Percentiles rank a stretch among this genome's conserved stretches.
phyloP scores from a whole-genome alignment of 2,797 vertebrate genomes.

The Buphagus erythrorhynchus region DNA sequence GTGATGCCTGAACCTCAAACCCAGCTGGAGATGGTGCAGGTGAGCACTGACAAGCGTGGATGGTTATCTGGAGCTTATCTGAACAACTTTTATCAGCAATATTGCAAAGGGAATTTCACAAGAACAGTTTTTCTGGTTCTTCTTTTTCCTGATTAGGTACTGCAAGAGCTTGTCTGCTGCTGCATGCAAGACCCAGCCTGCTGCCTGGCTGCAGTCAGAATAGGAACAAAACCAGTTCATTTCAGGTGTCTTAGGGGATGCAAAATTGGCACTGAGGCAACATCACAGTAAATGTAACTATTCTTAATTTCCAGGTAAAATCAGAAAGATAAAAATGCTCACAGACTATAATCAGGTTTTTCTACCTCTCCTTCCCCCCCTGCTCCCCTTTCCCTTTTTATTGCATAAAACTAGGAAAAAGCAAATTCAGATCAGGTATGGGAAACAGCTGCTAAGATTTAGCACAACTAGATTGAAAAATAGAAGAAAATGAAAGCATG shows the following conservation, averaged over 20 bases:
- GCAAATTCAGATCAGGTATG: not conserved
- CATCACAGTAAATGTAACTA: not conserved
- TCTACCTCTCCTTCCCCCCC: accelerated
- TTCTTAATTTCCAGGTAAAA: not conserved
- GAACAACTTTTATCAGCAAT: conserved; percentile 32
- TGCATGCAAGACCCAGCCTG: not conserved
- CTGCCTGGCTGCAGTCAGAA: not conserved
- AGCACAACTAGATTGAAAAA: not conserved
- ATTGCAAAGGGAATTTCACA: conserved; percentile 23
- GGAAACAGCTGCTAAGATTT: not conserved
- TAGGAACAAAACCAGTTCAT: not conserved
- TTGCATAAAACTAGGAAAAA: not conserved
- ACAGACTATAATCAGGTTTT: not conserved
- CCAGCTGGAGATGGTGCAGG: conserved; percentile 48
- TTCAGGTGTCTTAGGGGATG: not conserved
- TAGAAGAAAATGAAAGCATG: not conserved
- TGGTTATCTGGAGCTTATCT: conserved; percentile 57
- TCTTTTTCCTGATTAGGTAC: not conserved
- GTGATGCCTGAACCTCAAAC: conserved; percentile 42
- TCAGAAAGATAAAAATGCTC: not conserved
- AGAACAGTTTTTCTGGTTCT: not conserved
- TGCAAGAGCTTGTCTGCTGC: not conserved
- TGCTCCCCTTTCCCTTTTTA: not conserved
- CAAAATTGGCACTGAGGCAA: not conserved
- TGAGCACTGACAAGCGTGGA: conserved; percentile 21